Conservation (phyloP, 1,140 invertebrate species). For the Temnothorax nylanderi region DNA sequence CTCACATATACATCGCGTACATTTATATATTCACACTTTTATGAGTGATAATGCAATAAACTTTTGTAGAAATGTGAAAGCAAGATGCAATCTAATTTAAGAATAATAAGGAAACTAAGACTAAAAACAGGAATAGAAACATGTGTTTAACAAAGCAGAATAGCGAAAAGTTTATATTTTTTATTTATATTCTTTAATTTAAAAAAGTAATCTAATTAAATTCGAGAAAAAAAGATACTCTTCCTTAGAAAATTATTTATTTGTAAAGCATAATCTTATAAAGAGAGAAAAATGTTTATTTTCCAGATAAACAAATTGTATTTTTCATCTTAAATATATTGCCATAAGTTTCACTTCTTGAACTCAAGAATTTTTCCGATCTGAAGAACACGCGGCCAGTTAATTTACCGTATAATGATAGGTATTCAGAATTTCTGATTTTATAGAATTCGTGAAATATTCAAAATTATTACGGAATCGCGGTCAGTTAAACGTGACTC, state of each 20-base stretch:
- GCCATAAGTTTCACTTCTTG: neutral
- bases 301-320: too few species aligned
- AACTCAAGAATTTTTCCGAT: neutral
- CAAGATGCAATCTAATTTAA: too few species aligned
- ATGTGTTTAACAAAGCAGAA: too few species aligned
- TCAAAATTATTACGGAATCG: constrained; percentile 66
- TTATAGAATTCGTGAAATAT: constrained; percentile 69
- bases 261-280: neutral
- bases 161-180: too few species aligned
- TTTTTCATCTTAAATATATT: neutral
- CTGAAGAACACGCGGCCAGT: neutral
- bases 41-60: neutral
- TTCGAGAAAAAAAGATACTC: too few species aligned
- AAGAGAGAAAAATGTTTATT: too few species aligned
- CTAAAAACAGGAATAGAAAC: too few species aligned
- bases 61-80: neutral
- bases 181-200: too few species aligned
- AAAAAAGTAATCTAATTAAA: too few species aligned
- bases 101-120: too few species aligned
- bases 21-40: neutral
- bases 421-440: constrained; percentile 43
- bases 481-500: neutral
- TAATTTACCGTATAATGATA: neutral
- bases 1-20: neutral
- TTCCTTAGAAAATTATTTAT: neutral